Evolutionary conservation across 2,797 vertebrate species (phyloP), one percentile per base, ranked within the genome.

Genomic region (Bufotes viridis): DNA sequence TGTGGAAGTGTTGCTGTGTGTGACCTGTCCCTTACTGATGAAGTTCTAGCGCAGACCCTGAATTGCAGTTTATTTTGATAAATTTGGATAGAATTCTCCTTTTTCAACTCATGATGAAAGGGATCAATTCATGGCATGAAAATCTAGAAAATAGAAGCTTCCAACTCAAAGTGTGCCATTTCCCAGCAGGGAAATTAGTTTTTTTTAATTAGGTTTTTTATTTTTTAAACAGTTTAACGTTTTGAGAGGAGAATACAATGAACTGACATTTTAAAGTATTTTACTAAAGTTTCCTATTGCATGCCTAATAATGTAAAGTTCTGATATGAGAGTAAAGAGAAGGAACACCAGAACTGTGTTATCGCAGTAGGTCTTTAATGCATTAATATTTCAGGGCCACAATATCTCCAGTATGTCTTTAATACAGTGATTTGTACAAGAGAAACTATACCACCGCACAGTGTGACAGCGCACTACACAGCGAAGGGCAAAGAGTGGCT

Each of bases 361-460:
- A 49, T 82, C 84, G 11, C 79, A 82, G 83, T 79, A 78, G 57
- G 79, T 24, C 15, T 85, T 80, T 82, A 86, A 76, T 89, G 78
- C 78, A 72, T 63, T 65, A 82, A 81, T 67, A 75, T 81, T 87
- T 81, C 63, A 89, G 12, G 7, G 87, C 1, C 67, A n/a, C 63
- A 88, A 88, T 85, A 83, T 90, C 86, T 34, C 87, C 58, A 51
- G 80, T 29, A 34, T 42, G 65, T 82, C 61, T 91, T 92, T 92
- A 91, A 90, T 78, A 91, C 53, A 51, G 70, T 72, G 42, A 87
- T 90, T 90, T 22, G 87, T 34, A 90, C 8, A 87, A 42, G 24
- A 90, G 89, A 88, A 91, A 86, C 63, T 57, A 53, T 84, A 53
- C 9, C 90, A 1, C 3, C 91, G 42, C 20, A 78, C 60, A 93